phyloP scores from a whole-genome alignment of 2,797 vertebrate species.

The Anniella stebbinsi region DNA sequence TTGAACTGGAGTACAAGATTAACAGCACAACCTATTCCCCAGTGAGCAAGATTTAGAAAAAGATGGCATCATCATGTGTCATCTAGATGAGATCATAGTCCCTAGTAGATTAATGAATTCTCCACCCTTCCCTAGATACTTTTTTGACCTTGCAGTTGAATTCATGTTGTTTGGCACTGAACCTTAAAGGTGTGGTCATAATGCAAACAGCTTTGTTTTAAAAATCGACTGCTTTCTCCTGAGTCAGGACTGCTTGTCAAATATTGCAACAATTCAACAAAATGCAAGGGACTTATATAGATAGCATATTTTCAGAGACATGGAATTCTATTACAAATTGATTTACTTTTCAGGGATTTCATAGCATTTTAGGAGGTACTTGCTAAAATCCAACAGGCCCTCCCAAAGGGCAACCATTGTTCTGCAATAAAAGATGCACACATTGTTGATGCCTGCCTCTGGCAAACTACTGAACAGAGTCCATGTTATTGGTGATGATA shows the following conservation, averaged over 20 bases:
- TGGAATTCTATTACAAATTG: background rate
- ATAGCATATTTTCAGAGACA: background rate
- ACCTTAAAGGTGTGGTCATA: background rate
- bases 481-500: no score
- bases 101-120: background rate
- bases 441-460: no score
- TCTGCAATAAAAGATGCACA: background rate
- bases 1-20: background rate
- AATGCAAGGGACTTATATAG: no score
- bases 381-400: background rate
- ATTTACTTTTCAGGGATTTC: background rate
- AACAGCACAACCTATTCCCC: background rate
- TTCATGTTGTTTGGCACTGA: background rate
- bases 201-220: background rate
- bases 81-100: constrained; percentile 2
- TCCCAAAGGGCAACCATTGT: background rate
- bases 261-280: background rate
- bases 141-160: background rate
- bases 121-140: constrained; percentile 25
- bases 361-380: background rate
- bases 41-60: background rate
- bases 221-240: background rate
- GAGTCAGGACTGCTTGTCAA: background rate
- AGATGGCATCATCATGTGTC: no score
- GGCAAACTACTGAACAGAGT: no score